These are phyloP conservation scores for Drosophila nannoptera DNA, from an alignment of 1,140 invertebrate genomes.

Conservation along the genomic window DNA sequence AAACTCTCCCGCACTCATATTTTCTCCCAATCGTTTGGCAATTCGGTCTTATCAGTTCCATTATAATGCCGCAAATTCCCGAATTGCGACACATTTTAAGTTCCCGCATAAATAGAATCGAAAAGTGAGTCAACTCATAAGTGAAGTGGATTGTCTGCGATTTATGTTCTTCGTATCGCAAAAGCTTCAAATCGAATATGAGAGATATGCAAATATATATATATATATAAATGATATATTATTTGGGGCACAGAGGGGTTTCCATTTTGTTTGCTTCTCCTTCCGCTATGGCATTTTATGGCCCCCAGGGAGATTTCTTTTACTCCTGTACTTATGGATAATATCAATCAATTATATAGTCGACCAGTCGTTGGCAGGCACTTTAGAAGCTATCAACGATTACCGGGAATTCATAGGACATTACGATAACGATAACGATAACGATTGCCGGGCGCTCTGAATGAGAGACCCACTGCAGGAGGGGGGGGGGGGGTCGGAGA, in stretches of 20 bases:
- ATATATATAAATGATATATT: too few species aligned
- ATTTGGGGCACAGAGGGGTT: neutral
- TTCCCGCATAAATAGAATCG: too few species aligned
- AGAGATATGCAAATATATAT: too few species aligned
- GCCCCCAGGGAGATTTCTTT: neutral
- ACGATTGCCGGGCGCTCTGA: neutral
- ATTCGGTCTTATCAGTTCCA: too few species aligned
- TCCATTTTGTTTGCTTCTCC: neutral
- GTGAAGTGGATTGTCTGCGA: neutral
- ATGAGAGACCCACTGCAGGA: neutral
- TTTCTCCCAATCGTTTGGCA: too few species aligned
- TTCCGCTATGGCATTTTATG: neutral
- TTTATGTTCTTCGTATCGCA: neutral
- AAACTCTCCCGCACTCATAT: too few species aligned
- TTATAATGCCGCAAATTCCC: too few species aligned
- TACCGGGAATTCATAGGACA: neutral
- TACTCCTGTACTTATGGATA: neutral
- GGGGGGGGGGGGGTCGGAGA: neutral
- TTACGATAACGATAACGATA: conserved; percentile 6
- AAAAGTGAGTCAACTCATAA: neutral
- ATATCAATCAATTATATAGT: neutral
- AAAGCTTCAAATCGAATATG: neutral
- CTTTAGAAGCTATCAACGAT: neutral
- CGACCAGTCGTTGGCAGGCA: neutral
- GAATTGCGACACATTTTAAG: too few species aligned